These are phyloP conservation scores for Cyanoderma ruficeps DNA, from an alignment of 2,113 vertebrate species.

Conservation along the genomic window DNA sequence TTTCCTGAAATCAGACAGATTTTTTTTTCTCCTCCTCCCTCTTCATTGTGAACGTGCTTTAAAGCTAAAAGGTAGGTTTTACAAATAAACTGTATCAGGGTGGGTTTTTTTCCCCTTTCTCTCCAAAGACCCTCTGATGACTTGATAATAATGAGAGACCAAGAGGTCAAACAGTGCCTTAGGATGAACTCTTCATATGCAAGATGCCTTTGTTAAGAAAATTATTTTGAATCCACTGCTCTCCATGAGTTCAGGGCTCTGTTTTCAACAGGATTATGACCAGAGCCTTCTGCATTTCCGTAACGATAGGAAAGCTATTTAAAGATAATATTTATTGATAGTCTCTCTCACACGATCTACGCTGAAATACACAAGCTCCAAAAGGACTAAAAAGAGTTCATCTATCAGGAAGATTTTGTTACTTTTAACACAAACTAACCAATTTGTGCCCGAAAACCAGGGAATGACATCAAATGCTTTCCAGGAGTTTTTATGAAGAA, in stretches of 20 bases:
- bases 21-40: background rate
- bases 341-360: background rate
- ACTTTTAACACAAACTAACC: slow-evolving; percentile 16
- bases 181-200: slow-evolving; percentile 65
- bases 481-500: background rate
- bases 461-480: background rate
- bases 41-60: background rate
- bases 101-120: background rate
- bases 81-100: slow-evolving; percentile 60
- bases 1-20: slow-evolving; percentile 32
- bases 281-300: slow-evolving; percentile 45
- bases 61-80: slow-evolving; percentile 38
- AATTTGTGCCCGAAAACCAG: background rate
- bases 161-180: slow-evolving; percentile 67
- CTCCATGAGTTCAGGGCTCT: slow-evolving; percentile 63
- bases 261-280: slow-evolving; percentile 45
- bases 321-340: slow-evolving; percentile 57
- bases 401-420: background rate
- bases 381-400: background rate
- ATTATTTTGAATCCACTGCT: slow-evolving; percentile 62
- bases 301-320: slow-evolving; percentile 40
- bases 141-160: slow-evolving; percentile 65
- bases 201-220: slow-evolving; percentile 71
- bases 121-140: slow-evolving; percentile 61
- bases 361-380: background rate